phyloP scores from a whole-genome alignment of 2,113 vertebrate genomes.

The Furnarius figulus region DNA sequence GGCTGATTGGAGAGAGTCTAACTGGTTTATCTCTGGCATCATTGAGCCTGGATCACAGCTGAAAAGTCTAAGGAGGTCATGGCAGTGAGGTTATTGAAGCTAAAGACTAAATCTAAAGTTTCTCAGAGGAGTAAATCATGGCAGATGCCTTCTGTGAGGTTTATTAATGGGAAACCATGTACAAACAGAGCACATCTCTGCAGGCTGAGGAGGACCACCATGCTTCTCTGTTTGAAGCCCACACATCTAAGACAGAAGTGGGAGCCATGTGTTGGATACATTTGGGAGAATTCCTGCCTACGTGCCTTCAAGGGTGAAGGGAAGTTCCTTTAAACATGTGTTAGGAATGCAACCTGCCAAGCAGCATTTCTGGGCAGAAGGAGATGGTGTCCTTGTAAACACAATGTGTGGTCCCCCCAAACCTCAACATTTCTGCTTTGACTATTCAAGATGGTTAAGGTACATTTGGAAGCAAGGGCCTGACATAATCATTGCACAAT shows the following conservation, averaged over 20 bases:
- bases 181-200: neutral
- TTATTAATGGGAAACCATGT: neutral
- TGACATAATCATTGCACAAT: neutral
- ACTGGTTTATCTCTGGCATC: neutral
- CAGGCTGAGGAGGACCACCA: neutral
- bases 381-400: neutral
- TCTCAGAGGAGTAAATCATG: neutral
- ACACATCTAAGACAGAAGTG: neutral
- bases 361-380: neutral
- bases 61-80: neutral
- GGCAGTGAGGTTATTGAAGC: neutral
- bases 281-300: neutral
- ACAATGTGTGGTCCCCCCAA: neutral
- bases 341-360: neutral
- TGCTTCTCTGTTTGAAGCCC: neutral
- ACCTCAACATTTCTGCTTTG: neutral
- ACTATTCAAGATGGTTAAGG: neutral
- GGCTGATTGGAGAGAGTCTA: neutral
- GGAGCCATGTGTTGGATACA: neutral
- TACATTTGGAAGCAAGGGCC: neutral
- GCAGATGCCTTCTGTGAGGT: neutral
- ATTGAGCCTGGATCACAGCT: neutral
- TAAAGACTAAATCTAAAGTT: neutral
- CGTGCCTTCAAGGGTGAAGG: neutral
- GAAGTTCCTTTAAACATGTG: neutral